Conservation (phyloP, 2,888 invertebrate species). For the Polymixis flavicincta region DNA sequence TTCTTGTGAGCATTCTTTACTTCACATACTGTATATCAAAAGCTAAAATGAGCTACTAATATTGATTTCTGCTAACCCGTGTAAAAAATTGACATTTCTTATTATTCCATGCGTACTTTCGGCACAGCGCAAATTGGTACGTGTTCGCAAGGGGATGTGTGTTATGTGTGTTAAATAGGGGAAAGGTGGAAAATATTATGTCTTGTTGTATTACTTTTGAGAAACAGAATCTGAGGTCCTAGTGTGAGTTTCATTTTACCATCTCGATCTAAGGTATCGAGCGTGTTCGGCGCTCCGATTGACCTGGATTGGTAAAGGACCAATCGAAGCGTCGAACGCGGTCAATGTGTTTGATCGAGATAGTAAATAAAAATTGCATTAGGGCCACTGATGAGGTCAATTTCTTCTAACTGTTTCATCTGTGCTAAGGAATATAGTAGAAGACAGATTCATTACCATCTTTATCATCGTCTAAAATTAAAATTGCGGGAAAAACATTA, state of each 20-base stretch:
- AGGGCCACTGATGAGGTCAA: neutral
- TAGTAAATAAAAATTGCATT: too few species aligned
- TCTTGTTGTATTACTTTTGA: slow-evolving; percentile 66
- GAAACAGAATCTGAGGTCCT: neutral
- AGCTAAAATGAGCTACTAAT: slow-evolving; percentile 39
- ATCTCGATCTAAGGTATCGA: too few species aligned
- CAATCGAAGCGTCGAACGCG: too few species aligned
- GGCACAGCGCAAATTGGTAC: slow-evolving; percentile 90
- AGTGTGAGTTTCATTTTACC: too few species aligned
- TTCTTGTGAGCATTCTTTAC: slow-evolving; percentile 13
- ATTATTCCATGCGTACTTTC: slow-evolving; percentile 84
- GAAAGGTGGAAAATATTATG: slow-evolving; percentile 60
- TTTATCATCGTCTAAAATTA: neutral
- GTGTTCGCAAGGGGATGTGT: slow-evolving; percentile 70
- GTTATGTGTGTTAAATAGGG: slow-evolving; percentile 48
- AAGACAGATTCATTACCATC: neutral
- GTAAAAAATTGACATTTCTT: slow-evolving; percentile 87
- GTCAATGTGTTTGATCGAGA: too few species aligned
- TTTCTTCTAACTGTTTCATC: neutral
- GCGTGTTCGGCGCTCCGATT: too few species aligned
- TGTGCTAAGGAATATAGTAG: neutral
- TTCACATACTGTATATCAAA: slow-evolving; percentile 38
- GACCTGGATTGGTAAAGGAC: too few species aligned
- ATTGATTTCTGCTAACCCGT: slow-evolving; percentile 58
- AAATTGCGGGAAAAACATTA: neutral